Conservation (phyloP, 2,113 vertebrate genomes). For the Tretioscincus oriximinensis region DNA sequence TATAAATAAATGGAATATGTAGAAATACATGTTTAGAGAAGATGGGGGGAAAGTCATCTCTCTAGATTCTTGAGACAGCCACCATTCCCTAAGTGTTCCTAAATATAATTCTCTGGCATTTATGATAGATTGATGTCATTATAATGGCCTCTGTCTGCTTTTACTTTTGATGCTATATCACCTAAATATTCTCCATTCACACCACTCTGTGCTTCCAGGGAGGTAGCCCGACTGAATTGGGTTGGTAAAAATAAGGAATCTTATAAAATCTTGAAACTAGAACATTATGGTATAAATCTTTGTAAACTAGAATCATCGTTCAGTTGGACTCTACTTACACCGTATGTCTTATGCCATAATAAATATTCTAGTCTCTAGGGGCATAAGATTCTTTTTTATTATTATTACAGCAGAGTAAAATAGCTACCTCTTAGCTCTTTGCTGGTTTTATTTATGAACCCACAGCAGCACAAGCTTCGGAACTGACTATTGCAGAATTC, state of each 20-base stretch:
- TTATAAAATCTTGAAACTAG: background rate
- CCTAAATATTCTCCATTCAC: background rate
- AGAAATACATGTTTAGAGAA: background rate
- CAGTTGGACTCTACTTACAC: background rate
- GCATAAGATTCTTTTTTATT: background rate
- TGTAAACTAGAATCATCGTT: background rate
- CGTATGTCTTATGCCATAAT: background rate
- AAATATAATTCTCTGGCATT: background rate
- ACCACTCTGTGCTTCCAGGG: background rate
- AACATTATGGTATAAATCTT: background rate
- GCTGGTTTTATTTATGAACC: slow-evolving; percentile 6
- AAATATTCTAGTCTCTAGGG: background rate
- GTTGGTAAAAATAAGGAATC: background rate
- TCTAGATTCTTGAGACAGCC: background rate
- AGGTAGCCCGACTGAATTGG: background rate
- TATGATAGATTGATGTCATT: background rate
- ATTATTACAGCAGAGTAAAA: background rate
- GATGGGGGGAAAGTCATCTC: background rate
- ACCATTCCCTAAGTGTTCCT: too few relatives aligned
- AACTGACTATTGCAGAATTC: slow-evolving; percentile 1
- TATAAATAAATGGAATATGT: slow-evolving; percentile 1
- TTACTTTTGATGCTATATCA: background rate
- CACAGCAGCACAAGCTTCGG: background rate
- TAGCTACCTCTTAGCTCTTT: background rate
- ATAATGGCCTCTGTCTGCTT: background rate